A percentile compares a stretch with the other conserved stretches of the same genome.
Conservation (phyloP, 2,113 vertebrate species). For the Myiopsitta monachus region DNA sequence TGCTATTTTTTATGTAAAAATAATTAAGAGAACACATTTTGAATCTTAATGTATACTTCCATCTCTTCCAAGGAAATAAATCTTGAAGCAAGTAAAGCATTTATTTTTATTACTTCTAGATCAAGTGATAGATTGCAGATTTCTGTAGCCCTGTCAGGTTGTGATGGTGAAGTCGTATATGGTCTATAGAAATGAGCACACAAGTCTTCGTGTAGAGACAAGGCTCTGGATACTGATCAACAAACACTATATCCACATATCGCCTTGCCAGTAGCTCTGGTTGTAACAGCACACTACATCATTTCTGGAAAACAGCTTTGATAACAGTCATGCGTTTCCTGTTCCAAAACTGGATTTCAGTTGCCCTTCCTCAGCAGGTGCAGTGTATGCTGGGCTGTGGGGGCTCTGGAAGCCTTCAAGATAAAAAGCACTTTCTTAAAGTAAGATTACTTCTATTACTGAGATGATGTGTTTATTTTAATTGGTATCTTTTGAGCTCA, state of each 20-base stretch:
- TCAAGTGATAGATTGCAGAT: background rate
- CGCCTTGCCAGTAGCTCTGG: background rate
- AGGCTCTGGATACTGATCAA: background rate
- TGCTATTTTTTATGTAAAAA: background rate
- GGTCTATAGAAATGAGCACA: background rate
- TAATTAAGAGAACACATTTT: background rate
- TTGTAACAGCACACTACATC: background rate
- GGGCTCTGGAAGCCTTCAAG: background rate
- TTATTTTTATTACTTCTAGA: background rate
- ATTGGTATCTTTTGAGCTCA: background rate
- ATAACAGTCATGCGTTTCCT: background rate
- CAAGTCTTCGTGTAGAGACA: background rate
- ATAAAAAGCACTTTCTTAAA: background rate
- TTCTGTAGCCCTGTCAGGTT: background rate
- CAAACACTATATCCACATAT: background rate
- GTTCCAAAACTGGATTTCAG: rapidly evolving
- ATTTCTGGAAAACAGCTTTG: background rate
- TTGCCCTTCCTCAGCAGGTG: background rate
- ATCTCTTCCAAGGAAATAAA: background rate
- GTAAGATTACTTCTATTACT: background rate
- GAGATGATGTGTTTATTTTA: slow-evolving; percentile 16
- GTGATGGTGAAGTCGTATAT: background rate
- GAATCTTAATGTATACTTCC: background rate
- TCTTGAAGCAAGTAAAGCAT: background rate
- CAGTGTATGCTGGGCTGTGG: background rate